These are phyloP conservation scores for Momotus momota DNA, from an alignment of 2,797 vertebrate genomes.

Conservation along the genomic window DNA sequence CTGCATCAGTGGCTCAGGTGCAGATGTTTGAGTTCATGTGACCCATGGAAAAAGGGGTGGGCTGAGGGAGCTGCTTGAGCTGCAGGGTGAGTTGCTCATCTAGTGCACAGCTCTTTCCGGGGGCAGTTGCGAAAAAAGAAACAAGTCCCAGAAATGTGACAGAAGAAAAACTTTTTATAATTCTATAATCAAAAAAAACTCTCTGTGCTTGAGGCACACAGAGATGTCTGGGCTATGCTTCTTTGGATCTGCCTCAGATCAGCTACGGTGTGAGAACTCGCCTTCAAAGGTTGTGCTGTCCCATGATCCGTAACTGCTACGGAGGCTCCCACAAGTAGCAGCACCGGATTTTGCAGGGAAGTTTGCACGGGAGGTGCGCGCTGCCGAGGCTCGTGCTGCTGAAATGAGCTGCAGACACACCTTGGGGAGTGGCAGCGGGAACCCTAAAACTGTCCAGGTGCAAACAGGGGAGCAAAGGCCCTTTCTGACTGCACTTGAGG, in stretches of 20 bases:
- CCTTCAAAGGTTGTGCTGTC: background rate
- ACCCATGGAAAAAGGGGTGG: background rate
- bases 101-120: too few species aligned
- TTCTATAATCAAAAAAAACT: background rate
- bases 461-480: background rate
- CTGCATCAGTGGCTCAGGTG: too few species aligned
- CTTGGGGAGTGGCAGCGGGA: background rate
- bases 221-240: background rate
- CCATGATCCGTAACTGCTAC: background rate
- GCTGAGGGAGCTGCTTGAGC: rapidly evolving
- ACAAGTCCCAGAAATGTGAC: too few species aligned
- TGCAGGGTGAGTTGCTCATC: too few species aligned
- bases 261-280: background rate
- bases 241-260: background rate
- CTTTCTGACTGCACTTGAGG: background rate
- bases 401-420: background rate
- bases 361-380: too few species aligned
- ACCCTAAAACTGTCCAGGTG: background rate
- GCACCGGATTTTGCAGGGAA: background rate
- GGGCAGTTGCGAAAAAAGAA: too few species aligned
- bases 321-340: background rate
- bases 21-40: background rate
- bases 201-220: background rate
- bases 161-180: background rate
- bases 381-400: rapidly evolving